These are phyloP conservation scores for Alectoris magna DNA, from an alignment of 2,797 vertebrate genomes.

Conservation along the genomic window DNA sequence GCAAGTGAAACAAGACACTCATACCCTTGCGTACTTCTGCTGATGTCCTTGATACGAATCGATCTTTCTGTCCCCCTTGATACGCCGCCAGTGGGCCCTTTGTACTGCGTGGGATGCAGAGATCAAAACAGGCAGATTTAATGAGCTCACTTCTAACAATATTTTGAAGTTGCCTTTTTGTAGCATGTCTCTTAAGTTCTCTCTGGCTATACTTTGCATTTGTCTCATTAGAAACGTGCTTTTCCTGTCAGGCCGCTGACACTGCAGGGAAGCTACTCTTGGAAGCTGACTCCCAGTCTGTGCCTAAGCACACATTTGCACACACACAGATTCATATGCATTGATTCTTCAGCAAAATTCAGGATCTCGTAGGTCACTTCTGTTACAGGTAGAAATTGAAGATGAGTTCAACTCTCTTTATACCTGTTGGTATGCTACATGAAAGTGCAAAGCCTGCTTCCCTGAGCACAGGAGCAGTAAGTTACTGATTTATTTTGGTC, in stretches of 20 bases:
- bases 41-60: slow-evolving; percentile 46
- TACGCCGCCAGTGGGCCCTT: slow-evolving; percentile 25
- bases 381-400: neutral
- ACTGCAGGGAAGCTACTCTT: neutral
- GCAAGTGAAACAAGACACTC: slow-evolving; percentile 49
- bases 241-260: slow-evolving; percentile 38
- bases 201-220: slow-evolving; percentile 56
- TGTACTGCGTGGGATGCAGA: slow-evolving; percentile 36
- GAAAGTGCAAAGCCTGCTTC: neutral
- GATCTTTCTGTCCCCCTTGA: slow-evolving; percentile 33
- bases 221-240: slow-evolving; percentile 47
- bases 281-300: slow-evolving; percentile 14
- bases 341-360: neutral
- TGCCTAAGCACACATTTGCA: neutral
- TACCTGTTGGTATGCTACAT: neutral
- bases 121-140: slow-evolving; percentile 59
- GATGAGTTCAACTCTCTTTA: neutral
- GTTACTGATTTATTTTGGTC: slow-evolving; percentile 6
- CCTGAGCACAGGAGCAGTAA: neutral
- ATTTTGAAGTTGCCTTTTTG: slow-evolving; percentile 61
- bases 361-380: neutral
- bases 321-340: neutral
- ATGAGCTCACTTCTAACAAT: slow-evolving; percentile 39
- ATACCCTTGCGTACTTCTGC: neutral
- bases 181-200: slow-evolving; percentile 29